Percentiles rank a stretch among this genome's conserved stretches.
Conservation (phyloP, 2,888 invertebrate species). For the Pristionchus japonicus region DNA sequence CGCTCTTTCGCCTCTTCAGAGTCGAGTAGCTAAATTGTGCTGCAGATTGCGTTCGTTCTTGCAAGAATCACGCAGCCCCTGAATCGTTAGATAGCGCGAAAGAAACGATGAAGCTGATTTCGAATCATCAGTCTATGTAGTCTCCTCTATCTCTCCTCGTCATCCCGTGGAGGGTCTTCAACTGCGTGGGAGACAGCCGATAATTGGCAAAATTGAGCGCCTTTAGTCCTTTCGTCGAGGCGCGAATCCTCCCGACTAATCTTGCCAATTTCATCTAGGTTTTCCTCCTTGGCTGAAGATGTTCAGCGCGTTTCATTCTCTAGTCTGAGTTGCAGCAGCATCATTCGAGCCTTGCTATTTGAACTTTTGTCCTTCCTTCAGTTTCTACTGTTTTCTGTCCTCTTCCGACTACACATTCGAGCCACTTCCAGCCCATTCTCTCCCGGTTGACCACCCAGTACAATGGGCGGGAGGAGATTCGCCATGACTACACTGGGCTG, state of each 20-base stretch:
- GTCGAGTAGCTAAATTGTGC: neutral
- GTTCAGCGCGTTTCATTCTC: neutral
- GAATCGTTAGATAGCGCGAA: too few species aligned
- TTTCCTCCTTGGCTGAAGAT: neutral
- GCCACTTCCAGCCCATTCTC: too few species aligned
- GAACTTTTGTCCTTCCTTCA: too few species aligned
- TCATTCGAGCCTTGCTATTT: too few species aligned
- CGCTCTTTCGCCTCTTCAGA: neutral
- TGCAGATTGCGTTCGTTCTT: neutral
- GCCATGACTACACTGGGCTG: neutral
- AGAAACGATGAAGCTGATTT: too few species aligned
- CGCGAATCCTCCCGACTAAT: neutral
- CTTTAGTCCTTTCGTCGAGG: neutral
- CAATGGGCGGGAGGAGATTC: neutral
- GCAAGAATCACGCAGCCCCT: neutral
- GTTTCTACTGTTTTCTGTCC: neutral
- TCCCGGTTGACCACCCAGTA: neutral
- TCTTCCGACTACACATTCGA: too few species aligned
- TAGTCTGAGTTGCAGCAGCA: neutral
- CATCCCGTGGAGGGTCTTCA: neutral
- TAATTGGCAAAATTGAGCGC: neutral
- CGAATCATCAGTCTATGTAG: neutral
- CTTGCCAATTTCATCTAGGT: slow-evolving; percentile 20
- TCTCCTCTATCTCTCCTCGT: neutral
- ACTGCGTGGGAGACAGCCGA: neutral